A percentile compares a stretch with the other conserved stretches of the same genome.
Conservation (phyloP, 2,888 invertebrate species). For the Lumbricus terrestris region DNA sequence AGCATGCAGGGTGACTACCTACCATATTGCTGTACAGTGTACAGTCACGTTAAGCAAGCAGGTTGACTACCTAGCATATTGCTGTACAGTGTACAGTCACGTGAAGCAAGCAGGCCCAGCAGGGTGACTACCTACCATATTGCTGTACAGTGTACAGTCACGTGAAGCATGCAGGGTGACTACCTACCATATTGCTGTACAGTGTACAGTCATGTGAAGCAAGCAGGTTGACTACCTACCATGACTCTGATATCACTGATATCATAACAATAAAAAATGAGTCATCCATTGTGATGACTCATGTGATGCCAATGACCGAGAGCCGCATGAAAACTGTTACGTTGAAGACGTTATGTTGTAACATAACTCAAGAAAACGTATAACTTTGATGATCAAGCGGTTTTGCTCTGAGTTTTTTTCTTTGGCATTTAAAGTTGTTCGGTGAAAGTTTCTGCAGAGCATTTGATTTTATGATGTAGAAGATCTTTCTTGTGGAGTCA, state of each 20-base stretch:
- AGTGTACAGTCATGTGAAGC: neutral
- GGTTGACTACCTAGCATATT: neutral
- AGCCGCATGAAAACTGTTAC: neutral
- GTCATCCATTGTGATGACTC: neutral
- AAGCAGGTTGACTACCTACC: too few relatives aligned
- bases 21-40: neutral
- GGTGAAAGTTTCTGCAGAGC: neutral
- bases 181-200: neutral
- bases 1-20: neutral
- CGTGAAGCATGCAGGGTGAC: neutral
- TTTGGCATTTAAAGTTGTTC: neutral
- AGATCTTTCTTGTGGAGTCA: constrained; percentile 3
- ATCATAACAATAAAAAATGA: neutral
- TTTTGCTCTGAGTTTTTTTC: neutral
- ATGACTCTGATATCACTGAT: neutral
- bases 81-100: neutral
- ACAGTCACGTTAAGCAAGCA: too few relatives aligned
- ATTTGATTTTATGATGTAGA: neutral
- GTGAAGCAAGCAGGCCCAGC: too few relatives aligned
- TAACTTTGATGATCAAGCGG: neutral
- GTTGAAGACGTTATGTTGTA: neutral
- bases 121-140: neutral
- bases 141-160: neutral
- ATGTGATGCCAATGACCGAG: neutral
- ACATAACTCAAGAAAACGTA: neutral